These are phyloP conservation scores for Cinara cedri DNA, from an alignment of 2,888 invertebrate species.

Conservation along the genomic window DNA sequence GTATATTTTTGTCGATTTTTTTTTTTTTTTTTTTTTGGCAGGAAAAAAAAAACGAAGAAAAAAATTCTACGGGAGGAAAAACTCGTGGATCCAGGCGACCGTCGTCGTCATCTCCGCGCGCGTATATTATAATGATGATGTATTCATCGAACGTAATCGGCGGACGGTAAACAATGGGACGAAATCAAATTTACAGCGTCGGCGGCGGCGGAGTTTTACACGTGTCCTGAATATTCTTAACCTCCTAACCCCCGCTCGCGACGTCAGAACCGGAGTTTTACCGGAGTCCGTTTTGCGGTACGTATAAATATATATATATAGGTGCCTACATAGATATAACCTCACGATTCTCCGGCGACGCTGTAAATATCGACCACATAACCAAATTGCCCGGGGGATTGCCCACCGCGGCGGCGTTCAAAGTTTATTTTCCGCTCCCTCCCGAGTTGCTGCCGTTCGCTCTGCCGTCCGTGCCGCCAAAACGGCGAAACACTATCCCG, in stretches of 20 bases:
- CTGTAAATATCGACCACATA: slow-evolving; percentile 43
- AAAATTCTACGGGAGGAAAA: background rate
- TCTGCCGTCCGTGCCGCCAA: too few species aligned
- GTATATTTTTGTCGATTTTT: too few species aligned
- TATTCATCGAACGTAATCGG: slow-evolving; percentile 54
- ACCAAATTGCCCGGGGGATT: slow-evolving; percentile 22
- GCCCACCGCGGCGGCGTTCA: too few species aligned
- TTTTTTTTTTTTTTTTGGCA: too few species aligned
- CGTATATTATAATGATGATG: too few species aligned
- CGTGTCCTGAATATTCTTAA: slow-evolving; percentile 50
- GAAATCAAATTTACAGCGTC: slow-evolving; percentile 53
- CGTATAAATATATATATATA: too few species aligned
- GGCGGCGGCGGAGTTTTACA: slow-evolving; percentile 28
- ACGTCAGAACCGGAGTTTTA: slow-evolving; percentile 1
- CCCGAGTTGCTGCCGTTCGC: too few species aligned
- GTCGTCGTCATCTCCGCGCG: background rate
- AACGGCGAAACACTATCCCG: too few species aligned
- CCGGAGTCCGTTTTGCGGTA: background rate
- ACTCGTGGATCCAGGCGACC: background rate
- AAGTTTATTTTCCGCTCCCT: too few species aligned
- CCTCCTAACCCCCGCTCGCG: background rate
- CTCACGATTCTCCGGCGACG: slow-evolving; percentile 13
- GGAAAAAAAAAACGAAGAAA: background rate
- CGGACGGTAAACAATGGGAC: slow-evolving; percentile 43
- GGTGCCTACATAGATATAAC: background rate